Evolutionary conservation across 2,113 vertebrate species (phyloP).

Genomic region (Colossoma macropomum): DNA sequence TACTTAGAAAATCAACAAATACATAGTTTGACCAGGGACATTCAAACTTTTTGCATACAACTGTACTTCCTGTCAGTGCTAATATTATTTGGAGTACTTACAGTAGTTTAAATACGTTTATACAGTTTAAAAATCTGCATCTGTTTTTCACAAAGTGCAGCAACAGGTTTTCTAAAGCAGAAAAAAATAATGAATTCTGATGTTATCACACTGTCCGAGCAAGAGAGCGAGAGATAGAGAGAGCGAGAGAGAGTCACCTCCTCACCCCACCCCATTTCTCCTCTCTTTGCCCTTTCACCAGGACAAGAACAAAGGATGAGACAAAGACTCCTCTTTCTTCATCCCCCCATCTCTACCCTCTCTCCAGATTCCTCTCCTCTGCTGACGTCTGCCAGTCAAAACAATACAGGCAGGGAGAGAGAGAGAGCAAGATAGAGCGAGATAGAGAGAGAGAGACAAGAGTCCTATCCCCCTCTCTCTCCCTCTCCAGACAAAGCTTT

Average conservation of each 20-base stretch:
- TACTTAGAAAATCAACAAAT: too few relatives aligned
- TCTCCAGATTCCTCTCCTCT: constrained; percentile 74
- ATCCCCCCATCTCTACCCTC: constrained; percentile 69
- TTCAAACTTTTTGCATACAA: too few relatives aligned
- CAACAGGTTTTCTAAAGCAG: background rate
- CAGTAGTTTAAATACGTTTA: background rate
- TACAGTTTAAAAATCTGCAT: background rate
- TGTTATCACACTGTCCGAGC: background rate
- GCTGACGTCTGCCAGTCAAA: constrained; percentile 72
- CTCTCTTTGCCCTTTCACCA: constrained; percentile 66
- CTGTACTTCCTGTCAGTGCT: too few relatives aligned
- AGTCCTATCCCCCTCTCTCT: constrained; percentile 58
- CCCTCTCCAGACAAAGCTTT: constrained; percentile 68
- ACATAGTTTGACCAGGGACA: too few relatives aligned
- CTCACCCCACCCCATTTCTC: constrained; percentile 48
- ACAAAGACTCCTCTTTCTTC: constrained; percentile 71
- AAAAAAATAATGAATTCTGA: background rate
- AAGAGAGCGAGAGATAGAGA: background rate
- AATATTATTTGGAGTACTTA: too few relatives aligned
- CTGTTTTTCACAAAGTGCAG: background rate
- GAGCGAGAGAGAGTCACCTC: constrained; percentile 25
- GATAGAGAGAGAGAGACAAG: constrained; percentile 49
- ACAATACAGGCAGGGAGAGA: constrained; percentile 75
- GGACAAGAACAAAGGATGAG: constrained; percentile 46
- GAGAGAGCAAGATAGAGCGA: constrained; percentile 56